A percentile compares a stretch with the other conserved stretches of the same genome.
phyloP scores from a whole-genome alignment of 2,797 vertebrate genomes.

The Alcedo atthis region DNA sequence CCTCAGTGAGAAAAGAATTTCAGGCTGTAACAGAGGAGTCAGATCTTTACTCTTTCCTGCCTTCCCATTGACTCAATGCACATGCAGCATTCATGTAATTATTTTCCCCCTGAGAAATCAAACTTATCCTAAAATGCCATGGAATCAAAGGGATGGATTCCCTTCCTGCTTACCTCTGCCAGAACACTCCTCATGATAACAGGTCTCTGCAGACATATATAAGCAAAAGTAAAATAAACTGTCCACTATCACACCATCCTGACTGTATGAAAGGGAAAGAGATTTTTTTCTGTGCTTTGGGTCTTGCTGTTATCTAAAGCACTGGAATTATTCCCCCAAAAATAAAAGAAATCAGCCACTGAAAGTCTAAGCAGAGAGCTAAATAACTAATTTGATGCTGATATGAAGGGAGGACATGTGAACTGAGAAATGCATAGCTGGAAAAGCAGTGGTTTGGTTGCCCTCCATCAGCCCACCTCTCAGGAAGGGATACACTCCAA shows the following conservation, averaged over 20 bases:
- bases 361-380: not conserved
- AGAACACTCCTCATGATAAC: not conserved
- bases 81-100: not conserved
- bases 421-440: not conserved
- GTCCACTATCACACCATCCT: not conserved
- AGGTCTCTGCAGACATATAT: not conserved
- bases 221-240: conserved; percentile 10
- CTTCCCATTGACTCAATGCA: not conserved
- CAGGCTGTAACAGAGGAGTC: not conserved
- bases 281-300: not conserved
- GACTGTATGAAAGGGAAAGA: not conserved
- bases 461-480: not conserved
- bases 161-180: not conserved
- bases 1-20: conserved; percentile 3
- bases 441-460: not conserved
- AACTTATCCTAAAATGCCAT: not conserved
- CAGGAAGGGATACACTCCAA: not conserved
- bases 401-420: not conserved
- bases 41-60: not conserved
- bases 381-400: conserved; percentile 27
- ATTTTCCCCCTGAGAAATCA: not conserved
- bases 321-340: not conserved
- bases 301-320: not conserved
- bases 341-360: not conserved
- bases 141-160: not conserved